A percentile compares a stretch with the other conserved stretches of the same genome.
These are phyloP conservation scores for Intellagama lesueurii DNA, from an alignment of 2,797 vertebrate species.

Conservation along the genomic window DNA sequence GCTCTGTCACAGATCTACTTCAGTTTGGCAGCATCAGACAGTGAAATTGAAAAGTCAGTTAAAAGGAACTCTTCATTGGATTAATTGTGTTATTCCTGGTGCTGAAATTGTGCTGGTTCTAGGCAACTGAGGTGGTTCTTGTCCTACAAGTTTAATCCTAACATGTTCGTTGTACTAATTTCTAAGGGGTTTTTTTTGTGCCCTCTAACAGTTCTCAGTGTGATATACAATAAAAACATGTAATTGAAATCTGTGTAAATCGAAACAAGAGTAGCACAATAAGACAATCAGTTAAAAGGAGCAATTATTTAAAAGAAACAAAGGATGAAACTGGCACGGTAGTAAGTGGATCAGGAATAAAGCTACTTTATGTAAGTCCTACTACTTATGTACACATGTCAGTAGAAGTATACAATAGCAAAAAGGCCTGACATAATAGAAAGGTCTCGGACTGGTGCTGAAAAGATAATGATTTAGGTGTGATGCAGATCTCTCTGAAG, in stretches of 20 bases:
- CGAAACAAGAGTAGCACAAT: neutral
- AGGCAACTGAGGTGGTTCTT: neutral
- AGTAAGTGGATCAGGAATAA: neutral
- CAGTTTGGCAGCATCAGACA: neutral
- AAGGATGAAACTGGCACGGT: neutral
- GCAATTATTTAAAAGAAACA: neutral
- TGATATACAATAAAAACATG: neutral
- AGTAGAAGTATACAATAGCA: neutral
- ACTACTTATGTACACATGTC: neutral
- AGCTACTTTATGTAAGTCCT: too few species aligned
- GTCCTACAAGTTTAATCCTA: neutral
- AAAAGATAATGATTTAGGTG: too few species aligned
- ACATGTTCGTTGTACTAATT: neutral
- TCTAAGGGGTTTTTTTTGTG: neutral
- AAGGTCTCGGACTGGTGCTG: neutral
- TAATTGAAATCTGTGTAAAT: neutral
- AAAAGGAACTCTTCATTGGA: neutral
- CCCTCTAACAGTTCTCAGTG: neutral
- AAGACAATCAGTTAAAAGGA: neutral
- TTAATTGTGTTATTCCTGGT: neutral
- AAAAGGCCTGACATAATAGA: neutral
- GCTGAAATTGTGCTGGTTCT: neutral
- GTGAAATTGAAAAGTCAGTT: neutral
- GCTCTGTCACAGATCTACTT: constrained; percentile 29
- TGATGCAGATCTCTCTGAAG: too few species aligned